These are phyloP conservation scores for Pseudoips prasinana DNA, from an alignment of 2,888 invertebrate species.

Conservation along the genomic window DNA sequence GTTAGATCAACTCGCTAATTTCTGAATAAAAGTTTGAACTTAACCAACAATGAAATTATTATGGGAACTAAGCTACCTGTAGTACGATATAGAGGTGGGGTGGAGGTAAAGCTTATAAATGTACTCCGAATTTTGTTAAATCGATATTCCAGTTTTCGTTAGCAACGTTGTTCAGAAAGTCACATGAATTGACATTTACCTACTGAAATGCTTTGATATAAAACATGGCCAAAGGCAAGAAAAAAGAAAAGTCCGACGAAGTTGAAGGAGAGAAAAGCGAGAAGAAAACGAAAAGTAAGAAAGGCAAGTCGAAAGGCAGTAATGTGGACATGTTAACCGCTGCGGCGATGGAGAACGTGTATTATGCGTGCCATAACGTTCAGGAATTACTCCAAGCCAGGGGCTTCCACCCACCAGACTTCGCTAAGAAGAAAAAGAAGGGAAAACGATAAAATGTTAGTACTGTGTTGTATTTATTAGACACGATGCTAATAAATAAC, in stretches of 20 bases:
- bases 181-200: constrained; percentile 9
- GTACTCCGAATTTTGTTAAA: no score
- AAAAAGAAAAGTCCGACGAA: constrained; percentile 71
- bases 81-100: no score
- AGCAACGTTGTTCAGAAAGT: constrained; percentile 16
- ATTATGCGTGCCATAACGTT: constrained; percentile 95
- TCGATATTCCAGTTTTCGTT: no score
- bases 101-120: no score
- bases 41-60: no score
- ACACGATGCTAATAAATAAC: no score
- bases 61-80: no score
- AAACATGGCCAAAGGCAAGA: constrained; percentile 74
- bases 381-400: constrained; percentile 92
- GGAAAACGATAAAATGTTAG: constrained; percentile 75
- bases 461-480: no score
- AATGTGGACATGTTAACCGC: constrained; percentile 93
- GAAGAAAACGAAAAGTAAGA: constrained; percentile 75
- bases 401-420: constrained; percentile 95
- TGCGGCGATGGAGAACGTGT: constrained; percentile 96
- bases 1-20: no score
- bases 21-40: no score
- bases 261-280: constrained; percentile 71
- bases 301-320: constrained; percentile 84
- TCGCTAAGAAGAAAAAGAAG: constrained; percentile 93
- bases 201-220: constrained; percentile 1